Evolutionary conservation across 2,113 vertebrate species (phyloP).

Genomic region (Hippocampus mohnikei): DNA sequence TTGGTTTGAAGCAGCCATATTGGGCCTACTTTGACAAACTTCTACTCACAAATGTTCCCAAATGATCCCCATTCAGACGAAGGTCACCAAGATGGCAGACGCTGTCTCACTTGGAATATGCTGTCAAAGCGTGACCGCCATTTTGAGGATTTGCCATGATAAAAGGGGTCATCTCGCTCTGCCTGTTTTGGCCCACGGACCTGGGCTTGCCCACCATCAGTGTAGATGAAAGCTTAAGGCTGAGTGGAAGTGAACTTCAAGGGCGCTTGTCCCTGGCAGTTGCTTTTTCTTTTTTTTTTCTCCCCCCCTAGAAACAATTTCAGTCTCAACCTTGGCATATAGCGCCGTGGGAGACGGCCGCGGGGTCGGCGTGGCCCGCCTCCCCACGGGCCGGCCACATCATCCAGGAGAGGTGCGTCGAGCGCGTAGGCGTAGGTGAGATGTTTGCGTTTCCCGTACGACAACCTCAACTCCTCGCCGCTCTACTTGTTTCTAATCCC

Average conservation of each 20-base stretch:
- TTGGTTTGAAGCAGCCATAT: too few species aligned
- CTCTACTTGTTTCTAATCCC: slow-evolving; percentile 52
- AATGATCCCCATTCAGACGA: too few species aligned
- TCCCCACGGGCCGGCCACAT: slow-evolving; percentile 57
- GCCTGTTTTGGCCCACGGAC: neutral
- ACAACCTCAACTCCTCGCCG: slow-evolving; percentile 38
- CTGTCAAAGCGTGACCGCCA: too few species aligned
- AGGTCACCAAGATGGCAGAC: too few species aligned
- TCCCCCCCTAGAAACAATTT: slow-evolving; percentile 33
- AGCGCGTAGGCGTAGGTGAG: slow-evolving; percentile 45
- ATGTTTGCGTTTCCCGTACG: slow-evolving; percentile 28
- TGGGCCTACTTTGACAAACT: too few species aligned
- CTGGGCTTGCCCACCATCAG: neutral
- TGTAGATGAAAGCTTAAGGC: neutral
- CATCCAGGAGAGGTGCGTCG: slow-evolving; percentile 61
- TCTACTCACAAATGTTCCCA: too few species aligned
- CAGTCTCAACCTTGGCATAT: slow-evolving; percentile 60
- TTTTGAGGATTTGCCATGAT: too few species aligned
- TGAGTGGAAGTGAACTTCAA: slow-evolving; percentile 12
- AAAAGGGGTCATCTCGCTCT: neutral
- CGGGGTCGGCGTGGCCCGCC: slow-evolving; percentile 48
- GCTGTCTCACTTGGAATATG: too few species aligned
- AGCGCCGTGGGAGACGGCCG: slow-evolving; percentile 50
- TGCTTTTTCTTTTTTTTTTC: neutral
- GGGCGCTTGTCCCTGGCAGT: slow-evolving; percentile 14